These are phyloP conservation scores for Leptodactylus fuscus DNA, from an alignment of 2,113 vertebrate genomes.

Conservation along the genomic window DNA sequence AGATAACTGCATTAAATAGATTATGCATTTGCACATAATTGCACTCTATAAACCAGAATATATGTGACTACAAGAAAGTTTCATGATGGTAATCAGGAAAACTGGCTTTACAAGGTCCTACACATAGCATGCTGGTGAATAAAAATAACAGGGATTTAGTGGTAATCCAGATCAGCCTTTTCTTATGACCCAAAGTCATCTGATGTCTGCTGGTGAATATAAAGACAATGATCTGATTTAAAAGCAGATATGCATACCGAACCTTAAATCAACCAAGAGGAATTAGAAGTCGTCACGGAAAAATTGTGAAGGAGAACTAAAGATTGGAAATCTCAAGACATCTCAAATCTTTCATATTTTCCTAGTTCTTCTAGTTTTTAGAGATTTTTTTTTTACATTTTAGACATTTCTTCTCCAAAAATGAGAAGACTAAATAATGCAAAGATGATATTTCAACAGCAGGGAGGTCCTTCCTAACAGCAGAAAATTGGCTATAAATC, in stretches of 20 bases:
- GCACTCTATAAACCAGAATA: background rate
- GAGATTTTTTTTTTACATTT: no score
- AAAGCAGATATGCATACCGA: conserved; percentile 36
- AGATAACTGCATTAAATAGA: background rate
- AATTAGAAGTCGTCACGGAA: background rate
- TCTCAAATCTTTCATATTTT: background rate
- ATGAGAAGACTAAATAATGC: background rate
- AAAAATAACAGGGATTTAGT: conserved; percentile 2
- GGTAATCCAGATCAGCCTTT: conserved; percentile 32
- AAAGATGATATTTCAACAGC: background rate
- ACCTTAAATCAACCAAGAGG: conserved; percentile 46
- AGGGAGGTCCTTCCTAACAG: no score
- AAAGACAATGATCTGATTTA: background rate
- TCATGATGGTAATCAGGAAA: conserved; percentile 5
- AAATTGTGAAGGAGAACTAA: no score
- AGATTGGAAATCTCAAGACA: background rate
- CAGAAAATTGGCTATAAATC: background rate
- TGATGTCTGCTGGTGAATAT: conserved; percentile 10
- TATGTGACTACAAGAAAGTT: background rate
- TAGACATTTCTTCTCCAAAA: no score
- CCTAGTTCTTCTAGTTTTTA: background rate
- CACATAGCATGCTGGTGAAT: background rate
- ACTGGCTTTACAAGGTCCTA: background rate
- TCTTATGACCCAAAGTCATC: conserved; percentile 48
- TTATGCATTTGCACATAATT: background rate